phyloP scores from a whole-genome alignment of 2,797 vertebrate genomes.

The Tapirus indicus region DNA sequence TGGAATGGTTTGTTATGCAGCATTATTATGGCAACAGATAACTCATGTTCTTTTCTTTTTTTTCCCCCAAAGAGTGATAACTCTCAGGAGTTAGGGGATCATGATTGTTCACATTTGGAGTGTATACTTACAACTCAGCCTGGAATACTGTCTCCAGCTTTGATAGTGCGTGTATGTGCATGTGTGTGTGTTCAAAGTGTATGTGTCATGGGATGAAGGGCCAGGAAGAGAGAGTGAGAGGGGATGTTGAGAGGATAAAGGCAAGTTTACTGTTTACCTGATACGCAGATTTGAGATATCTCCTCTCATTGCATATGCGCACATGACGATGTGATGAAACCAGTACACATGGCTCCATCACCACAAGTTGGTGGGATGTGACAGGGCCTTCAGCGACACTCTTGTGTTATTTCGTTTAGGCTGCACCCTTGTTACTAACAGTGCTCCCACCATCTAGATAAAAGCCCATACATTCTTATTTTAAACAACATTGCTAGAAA shows the following conservation, averaged over 20 bases:
- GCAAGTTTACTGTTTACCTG: background rate
- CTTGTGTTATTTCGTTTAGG: background rate
- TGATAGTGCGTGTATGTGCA: background rate
- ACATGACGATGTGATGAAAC: background rate
- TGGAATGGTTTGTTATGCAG: background rate
- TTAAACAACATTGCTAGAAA: slow-evolving; percentile 52
- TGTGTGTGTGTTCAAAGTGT: background rate
- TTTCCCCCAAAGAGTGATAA: background rate
- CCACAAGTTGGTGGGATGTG: background rate
- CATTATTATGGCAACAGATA: background rate
- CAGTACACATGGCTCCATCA: background rate
- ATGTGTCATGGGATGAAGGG: background rate
- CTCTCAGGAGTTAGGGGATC: background rate
- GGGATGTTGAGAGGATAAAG: background rate
- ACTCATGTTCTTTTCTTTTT: background rate
- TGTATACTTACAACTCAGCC: background rate
- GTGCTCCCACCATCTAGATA: background rate
- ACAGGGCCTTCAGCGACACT: background rate
- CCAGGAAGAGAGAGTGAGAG: background rate
- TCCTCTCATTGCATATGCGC: background rate
- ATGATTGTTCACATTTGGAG: background rate
- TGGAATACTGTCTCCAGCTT: background rate
- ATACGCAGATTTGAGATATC: background rate
- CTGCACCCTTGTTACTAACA: background rate
- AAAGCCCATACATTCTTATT: background rate